These are phyloP conservation scores for Tragelaphus buxtoni DNA, from an alignment of 2,113 vertebrate genomes.

Conservation along the genomic window DNA sequence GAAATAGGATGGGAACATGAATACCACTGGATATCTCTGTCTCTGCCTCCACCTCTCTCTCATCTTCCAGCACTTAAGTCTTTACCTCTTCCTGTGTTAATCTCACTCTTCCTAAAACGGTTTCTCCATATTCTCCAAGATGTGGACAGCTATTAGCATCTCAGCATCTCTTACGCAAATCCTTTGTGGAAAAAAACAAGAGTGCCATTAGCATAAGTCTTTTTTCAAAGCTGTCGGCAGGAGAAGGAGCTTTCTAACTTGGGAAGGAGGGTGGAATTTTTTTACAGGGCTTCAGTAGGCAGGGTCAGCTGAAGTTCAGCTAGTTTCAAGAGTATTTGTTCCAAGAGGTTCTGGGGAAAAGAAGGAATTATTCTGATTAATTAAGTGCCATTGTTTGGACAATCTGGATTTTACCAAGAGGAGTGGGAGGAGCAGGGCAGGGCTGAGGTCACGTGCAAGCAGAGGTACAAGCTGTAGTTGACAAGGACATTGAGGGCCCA, in stretches of 20 bases:
- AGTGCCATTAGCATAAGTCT: conserved; percentile 35
- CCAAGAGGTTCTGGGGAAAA: conserved; percentile 8
- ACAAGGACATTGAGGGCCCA: not conserved
- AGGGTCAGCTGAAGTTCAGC: conserved; percentile 54
- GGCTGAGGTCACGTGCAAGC: not conserved
- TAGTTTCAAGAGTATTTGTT: conserved; percentile 39
- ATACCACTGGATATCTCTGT: not conserved
- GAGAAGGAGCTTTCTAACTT: not conserved
- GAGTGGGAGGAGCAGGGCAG: not conserved
- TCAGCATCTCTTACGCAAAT: not conserved
- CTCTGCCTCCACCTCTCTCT: not conserved
- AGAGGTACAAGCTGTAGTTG: not conserved
- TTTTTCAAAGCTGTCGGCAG: not conserved
- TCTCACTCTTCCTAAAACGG: not conserved
- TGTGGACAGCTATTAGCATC: not conserved
- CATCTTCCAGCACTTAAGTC: not conserved
- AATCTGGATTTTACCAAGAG: not conserved
- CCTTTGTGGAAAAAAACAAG: conserved; percentile 33
- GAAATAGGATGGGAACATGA: not conserved
- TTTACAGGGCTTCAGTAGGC: conserved; percentile 20
- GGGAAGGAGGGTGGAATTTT: conserved; percentile 25
- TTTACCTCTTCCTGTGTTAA: not conserved
- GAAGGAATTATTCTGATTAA: not conserved
- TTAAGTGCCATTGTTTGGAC: not conserved
- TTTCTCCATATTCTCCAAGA: not conserved